A percentile compares a stretch with the other conserved stretches of the same genome.
phyloP scores from a whole-genome alignment of 2,797 vertebrate genomes.

The Sternarchorhynchus goeldii region DNA sequence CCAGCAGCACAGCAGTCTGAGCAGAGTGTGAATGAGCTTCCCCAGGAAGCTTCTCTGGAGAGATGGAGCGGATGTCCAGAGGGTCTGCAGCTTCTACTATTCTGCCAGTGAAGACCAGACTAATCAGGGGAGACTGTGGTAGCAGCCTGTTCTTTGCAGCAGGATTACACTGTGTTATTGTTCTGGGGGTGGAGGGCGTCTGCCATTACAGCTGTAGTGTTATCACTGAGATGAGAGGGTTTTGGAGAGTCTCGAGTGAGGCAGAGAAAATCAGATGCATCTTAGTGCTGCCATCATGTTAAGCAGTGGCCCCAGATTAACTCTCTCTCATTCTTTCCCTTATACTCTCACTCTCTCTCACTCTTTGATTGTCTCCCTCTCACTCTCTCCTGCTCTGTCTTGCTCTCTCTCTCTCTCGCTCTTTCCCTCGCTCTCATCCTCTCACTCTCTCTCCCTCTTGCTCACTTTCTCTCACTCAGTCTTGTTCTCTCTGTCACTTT shows the following conservation, averaged over 20 bases:
- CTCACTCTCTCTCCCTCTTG: no score
- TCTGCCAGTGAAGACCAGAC: neutral
- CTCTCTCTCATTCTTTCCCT: neutral
- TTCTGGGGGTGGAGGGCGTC: slow-evolving; percentile 10
- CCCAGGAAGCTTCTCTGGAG: slow-evolving; percentile 1
- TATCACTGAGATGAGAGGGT: slow-evolving; percentile 27
- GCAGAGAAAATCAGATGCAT: slow-evolving; percentile 26
- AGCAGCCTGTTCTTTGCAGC: slow-evolving; percentile 1
- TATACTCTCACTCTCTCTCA: no score
- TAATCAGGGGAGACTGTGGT: slow-evolving; percentile 20
- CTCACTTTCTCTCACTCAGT: no score
- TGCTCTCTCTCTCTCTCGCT: no score
- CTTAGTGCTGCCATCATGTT: slow-evolving; percentile 17
- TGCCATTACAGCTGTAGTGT: slow-evolving; percentile 23
- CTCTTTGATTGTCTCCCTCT: no score
- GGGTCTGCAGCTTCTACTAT: slow-evolving; percentile 4
- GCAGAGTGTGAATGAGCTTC: slow-evolving; percentile 32
- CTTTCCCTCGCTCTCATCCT: no score
- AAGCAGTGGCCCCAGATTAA: neutral
- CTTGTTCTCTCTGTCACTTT: no score
- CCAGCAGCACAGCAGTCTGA: neutral
- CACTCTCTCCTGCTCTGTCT: no score
- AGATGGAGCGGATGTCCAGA: slow-evolving; percentile 4
- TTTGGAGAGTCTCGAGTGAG: slow-evolving; percentile 25
- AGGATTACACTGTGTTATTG: slow-evolving; percentile 19